These are phyloP conservation scores for Myrmecobius fasciatus DNA, from an alignment of 2,113 vertebrate species.

Conservation along the genomic window DNA sequence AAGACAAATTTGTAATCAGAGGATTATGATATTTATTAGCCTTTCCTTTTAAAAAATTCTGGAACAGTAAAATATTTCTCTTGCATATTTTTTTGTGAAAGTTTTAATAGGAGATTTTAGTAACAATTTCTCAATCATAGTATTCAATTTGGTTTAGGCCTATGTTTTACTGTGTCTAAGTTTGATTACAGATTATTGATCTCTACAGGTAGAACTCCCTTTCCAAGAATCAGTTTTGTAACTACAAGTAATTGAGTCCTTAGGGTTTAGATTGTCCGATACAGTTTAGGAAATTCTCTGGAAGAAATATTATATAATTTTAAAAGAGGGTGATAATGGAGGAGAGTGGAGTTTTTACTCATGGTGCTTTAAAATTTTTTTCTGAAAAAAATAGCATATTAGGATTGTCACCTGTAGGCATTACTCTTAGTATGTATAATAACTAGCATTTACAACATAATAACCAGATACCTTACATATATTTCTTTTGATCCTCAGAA, in stretches of 20 bases:
- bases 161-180: neutral
- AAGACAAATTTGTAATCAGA: neutral
- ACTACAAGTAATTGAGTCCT: neutral
- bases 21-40: neutral
- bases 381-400: neutral
- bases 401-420: constrained; percentile 19
- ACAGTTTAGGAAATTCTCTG: neutral
- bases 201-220: neutral
- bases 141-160: neutral
- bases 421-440: neutral
- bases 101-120: neutral
- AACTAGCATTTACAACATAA: neutral
- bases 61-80: neutral
- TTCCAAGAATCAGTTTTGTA: constrained; percentile 42
- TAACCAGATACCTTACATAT: neutral
- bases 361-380: constrained; percentile 30
- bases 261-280: neutral
- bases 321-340: neutral
- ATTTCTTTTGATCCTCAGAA: neutral
- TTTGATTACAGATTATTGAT: constrained; percentile 4
- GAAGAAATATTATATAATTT: constrained; percentile 10
- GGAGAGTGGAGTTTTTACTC: neutral
- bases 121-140: neutral
- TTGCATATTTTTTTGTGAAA: neutral
- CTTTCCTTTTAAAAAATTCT: neutral